phyloP scores from a whole-genome alignment of 2,113 vertebrate species.

The Cryptotis parvus region DNA sequence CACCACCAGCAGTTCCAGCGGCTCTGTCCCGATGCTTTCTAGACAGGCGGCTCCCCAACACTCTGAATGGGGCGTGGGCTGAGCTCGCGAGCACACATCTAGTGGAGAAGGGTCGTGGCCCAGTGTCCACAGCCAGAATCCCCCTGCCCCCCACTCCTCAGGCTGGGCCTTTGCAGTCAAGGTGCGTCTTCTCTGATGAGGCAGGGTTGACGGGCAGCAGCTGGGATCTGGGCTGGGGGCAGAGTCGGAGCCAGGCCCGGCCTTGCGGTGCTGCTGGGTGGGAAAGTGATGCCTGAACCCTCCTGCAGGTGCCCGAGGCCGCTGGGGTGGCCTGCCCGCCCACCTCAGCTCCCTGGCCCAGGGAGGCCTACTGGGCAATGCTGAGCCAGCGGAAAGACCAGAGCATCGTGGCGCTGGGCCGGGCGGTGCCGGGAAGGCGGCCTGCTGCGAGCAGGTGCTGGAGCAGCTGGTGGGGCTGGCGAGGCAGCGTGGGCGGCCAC shows the following conservation, averaged over 20 bases:
- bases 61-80: too few relatives aligned
- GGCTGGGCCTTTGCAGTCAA: background rate
- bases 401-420: constrained; percentile 92
- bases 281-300: background rate
- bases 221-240: accelerated
- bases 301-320: constrained; percentile 78
- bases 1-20: background rate
- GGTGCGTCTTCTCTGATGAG: too few relatives aligned
- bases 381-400: constrained; percentile 91
- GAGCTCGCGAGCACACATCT: too few relatives aligned
- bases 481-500: constrained; percentile 86
- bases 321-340: constrained; percentile 81
- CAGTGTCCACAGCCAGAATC: background rate
- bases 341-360: constrained; percentile 90
- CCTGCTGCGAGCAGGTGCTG: constrained; percentile 88
- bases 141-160: too few relatives aligned
- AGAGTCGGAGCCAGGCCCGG: background rate
- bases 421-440: constrained; percentile 92
- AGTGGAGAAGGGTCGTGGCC: background rate
- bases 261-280: too few relatives aligned
- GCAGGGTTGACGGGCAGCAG: background rate
- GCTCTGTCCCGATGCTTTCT: background rate
- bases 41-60: too few relatives aligned
- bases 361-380: constrained; percentile 90
- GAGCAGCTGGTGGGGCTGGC: constrained; percentile 90